phyloP scores from a whole-genome alignment of 2,113 vertebrate species.

The Cryptomyrus ogoouensis region DNA sequence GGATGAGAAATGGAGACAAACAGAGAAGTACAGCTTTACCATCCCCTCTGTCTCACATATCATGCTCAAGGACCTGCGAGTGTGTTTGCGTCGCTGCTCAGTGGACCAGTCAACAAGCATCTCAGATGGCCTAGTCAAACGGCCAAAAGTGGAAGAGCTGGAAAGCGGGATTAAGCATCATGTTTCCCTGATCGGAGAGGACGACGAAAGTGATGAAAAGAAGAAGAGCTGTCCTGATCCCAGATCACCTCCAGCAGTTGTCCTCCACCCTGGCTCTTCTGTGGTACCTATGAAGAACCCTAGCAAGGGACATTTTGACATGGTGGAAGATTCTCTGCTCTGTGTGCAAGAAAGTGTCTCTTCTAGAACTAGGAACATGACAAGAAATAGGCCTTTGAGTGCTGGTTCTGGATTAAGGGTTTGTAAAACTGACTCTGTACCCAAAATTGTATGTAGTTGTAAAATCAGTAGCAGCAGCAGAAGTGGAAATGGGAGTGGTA shows the following conservation, averaged over 20 bases:
- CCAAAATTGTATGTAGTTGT: neutral
- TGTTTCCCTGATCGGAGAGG: neutral
- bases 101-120: conserved; percentile 55
- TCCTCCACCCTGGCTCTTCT: conserved; percentile 31
- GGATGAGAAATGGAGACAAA: conserved; percentile 44
- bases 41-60: conserved; percentile 40
- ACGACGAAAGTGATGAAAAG: conserved; percentile 3
- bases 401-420: neutral
- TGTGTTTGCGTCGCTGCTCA: conserved; percentile 56
- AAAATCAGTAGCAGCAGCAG: neutral
- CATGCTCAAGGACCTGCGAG: conserved; percentile 46
- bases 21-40: conserved; percentile 32
- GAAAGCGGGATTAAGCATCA: neutral
- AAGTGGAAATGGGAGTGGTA: neutral
- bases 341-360: conserved; percentile 31
- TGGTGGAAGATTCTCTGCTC: conserved; percentile 25
- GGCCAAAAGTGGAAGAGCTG: conserved; percentile 29
- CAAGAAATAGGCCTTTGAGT: neutral
- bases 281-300: neutral
- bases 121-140: conserved; percentile 37
- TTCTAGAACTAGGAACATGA: conserved; percentile 44
- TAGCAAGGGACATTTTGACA: conserved; percentile 34
- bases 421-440: conserved; percentile 21
- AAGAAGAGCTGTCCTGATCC: neutral
- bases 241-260: conserved; percentile 19